Evolutionary conservation across 2,888 invertebrate genomes (phyloP).

Genomic region (Syritta pipiens): DNA sequence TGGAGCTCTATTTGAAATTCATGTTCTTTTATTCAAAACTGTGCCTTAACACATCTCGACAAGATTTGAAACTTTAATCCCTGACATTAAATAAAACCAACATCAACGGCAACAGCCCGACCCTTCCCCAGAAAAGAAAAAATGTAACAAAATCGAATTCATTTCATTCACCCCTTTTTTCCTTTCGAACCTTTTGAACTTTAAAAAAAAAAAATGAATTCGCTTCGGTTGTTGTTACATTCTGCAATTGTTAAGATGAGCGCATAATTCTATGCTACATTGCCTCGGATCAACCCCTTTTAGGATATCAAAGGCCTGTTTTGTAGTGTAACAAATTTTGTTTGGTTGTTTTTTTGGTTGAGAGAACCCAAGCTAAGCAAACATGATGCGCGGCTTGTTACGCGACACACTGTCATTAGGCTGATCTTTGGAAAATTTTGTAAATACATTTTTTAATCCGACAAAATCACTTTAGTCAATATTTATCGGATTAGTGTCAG

Average conservation of each 20-base stretch:
- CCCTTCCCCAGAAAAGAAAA: too few species aligned
- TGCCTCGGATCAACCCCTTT: conserved; percentile 30
- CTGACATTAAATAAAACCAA: conserved; percentile 29
- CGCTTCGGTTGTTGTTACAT: conserved; percentile 60
- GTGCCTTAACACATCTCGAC: not conserved
- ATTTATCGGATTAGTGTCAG: conserved; percentile 79
- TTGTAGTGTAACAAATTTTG: conserved; percentile 54
- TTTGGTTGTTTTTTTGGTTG: conserved; percentile 22
- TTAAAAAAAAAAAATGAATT: conserved; percentile 61
- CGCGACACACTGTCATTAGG: conserved; percentile 24
- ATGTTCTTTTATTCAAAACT: not conserved
- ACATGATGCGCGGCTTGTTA: conserved; percentile 35
- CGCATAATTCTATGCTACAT: conserved; percentile 40
- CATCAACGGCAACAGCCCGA: conserved; percentile 39
- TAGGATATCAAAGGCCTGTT: conserved; percentile 37
- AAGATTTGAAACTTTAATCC: too few species aligned
- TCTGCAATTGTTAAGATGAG: conserved; percentile 54
- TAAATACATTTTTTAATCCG: conserved; percentile 76
- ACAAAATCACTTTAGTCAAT: conserved; percentile 79
- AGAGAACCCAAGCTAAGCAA: conserved; percentile 53
- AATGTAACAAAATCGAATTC: conserved; percentile 10
- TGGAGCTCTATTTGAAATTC: too few species aligned
- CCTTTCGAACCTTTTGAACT: conserved; percentile 39
- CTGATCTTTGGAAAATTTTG: conserved; percentile 61
- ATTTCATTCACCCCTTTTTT: conserved; percentile 44